These are phyloP conservation scores for fruit fly (Drosophila melanogaster) DNA, from an alignment of 1,140 invertebrate species.

Conservation along the genomic window DNA sequence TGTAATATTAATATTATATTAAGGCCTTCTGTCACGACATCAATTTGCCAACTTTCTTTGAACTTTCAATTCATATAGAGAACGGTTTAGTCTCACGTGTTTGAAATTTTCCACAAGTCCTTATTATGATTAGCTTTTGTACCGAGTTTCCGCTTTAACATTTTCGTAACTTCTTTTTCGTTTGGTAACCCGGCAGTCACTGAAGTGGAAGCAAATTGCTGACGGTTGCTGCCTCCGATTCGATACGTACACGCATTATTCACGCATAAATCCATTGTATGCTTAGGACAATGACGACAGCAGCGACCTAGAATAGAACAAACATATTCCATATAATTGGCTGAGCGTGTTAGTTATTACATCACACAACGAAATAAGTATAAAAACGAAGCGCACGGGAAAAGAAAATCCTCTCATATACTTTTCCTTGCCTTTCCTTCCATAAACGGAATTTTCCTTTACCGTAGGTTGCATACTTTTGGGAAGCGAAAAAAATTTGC, in stretches of 20 bases:
- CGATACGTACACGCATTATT: conserved; percentile 20
- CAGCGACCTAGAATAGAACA: conserved; percentile 49
- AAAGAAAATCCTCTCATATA: conserved; percentile 1
- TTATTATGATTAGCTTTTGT: background rate
- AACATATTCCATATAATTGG: conserved; percentile 46
- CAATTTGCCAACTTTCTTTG: background rate
- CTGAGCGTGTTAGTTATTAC: conserved; percentile 47
- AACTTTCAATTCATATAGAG: too few species aligned
- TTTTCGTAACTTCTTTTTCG: conserved; percentile 16
- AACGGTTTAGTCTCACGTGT: background rate
- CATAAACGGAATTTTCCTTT: background rate
- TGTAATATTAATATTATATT: background rate
- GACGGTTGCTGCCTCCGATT: conserved; percentile 5
- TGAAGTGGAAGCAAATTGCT: conserved; percentile 24
- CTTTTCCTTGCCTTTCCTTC: too few species aligned
- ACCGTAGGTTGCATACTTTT: conserved; percentile 61
- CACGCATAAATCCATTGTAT: conserved; percentile 12
- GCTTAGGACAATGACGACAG: conserved; percentile 47
- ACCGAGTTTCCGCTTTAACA: background rate
- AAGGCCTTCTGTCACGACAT: too few species aligned
- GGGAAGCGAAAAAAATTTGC: conserved; percentile 37
- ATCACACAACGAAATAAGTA: conserved; percentile 33
- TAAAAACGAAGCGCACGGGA: conserved; percentile 8
- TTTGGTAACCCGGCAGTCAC: conserved; percentile 16
- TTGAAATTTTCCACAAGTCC: too few species aligned